A percentile compares a stretch with the other conserved stretches of the same genome.
These are phyloP conservation scores for Meandrina meandrites DNA, from an alignment of 92 coral and sea anemone species.

Conservation along the genomic window DNA sequence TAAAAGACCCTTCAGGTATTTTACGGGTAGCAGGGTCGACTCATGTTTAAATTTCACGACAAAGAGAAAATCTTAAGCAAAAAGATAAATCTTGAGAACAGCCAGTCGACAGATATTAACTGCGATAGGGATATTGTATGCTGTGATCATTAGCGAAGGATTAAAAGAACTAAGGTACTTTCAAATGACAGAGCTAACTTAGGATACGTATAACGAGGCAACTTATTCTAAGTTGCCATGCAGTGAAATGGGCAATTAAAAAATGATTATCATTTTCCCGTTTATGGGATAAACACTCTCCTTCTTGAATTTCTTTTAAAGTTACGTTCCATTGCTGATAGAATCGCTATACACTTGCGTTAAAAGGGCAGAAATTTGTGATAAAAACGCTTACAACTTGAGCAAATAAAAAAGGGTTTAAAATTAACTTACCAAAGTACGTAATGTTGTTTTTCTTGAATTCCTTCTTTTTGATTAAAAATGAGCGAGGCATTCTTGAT, in stretches of 20 bases:
- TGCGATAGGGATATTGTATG: background rate
- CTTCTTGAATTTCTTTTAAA: background rate
- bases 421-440: constrained; percentile 81
- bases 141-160: background rate
- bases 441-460: constrained; percentile 84
- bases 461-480: constrained; percentile 95
- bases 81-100: background rate
- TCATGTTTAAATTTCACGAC: constrained; percentile 24
- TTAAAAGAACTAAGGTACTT: background rate
- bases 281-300: background rate
- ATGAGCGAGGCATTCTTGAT: constrained; percentile 94
- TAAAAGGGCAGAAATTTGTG: background rate
- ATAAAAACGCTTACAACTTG: background rate
- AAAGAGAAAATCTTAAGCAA: constrained; percentile 11
- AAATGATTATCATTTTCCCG: background rate
- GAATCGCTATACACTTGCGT: background rate
- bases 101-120: background rate
- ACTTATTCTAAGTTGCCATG: background rate
- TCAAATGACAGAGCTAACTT: background rate
- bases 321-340: background rate
- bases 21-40: constrained; percentile 36
- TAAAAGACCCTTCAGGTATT: constrained; percentile 41
- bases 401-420: background rate
- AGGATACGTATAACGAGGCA: background rate
- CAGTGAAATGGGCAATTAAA: constrained; percentile 36